A percentile compares a stretch with the other conserved stretches of the same genome.
Conservation (phyloP, 2,797 vertebrate genomes). For the Apogon hyalosoma region DNA sequence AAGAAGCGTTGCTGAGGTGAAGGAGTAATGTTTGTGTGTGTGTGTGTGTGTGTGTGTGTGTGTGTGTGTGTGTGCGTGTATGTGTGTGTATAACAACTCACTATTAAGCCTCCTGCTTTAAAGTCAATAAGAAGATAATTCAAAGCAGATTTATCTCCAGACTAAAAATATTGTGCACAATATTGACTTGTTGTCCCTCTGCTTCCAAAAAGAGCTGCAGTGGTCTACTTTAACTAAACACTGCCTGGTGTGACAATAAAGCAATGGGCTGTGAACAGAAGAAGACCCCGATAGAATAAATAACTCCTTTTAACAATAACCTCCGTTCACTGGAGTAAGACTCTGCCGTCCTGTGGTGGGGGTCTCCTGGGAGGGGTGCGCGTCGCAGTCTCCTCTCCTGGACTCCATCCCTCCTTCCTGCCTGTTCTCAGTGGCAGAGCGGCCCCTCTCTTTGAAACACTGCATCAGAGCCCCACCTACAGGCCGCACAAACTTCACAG, state of each 20-base stretch:
- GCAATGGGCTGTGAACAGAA: background rate
- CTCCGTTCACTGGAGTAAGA: background rate
- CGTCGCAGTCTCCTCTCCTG: constrained; percentile 53
- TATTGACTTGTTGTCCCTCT: constrained; percentile 4
- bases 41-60: too few species aligned
- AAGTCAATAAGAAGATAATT: constrained; percentile 30
- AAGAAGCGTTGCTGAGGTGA: constrained; percentile 38
- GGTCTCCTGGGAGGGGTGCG: constrained; percentile 3
- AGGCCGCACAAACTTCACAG: constrained; percentile 68
- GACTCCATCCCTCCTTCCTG: background rate
- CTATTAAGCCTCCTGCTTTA: background rate
- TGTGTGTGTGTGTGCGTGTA: too few species aligned
- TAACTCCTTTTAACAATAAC: too few species aligned
- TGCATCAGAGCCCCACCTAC: constrained; percentile 87
- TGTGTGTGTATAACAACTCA: background rate
- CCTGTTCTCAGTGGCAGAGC: constrained; percentile 28
- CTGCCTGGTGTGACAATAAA: background rate
- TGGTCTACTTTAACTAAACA: background rate
- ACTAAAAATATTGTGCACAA: constrained; percentile 11
- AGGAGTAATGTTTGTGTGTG: background rate
- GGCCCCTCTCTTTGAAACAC: constrained; percentile 74
- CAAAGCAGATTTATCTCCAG: constrained; percentile 24
- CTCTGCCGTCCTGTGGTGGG: constrained; percentile 11
- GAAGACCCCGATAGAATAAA: background rate
- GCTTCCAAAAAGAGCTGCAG: constrained; percentile 14